Evolutionary conservation across 2,797 vertebrate genomes (phyloP).

Genomic region (Capromys pilorides): DNA sequence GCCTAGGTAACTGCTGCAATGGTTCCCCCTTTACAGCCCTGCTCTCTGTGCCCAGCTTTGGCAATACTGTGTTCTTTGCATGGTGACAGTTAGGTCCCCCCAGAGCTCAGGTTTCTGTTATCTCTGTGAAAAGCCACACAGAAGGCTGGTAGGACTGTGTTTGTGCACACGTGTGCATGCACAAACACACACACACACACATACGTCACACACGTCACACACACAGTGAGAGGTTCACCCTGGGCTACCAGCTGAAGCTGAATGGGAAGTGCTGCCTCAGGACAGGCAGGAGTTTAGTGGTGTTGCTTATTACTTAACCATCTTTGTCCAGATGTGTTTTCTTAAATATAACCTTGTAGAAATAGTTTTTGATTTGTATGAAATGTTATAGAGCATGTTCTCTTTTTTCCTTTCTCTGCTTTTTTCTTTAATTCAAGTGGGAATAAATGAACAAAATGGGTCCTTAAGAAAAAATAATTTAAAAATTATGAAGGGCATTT

Average conservation of each 20-base stretch:
- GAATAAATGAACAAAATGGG: slow-evolving; percentile 1
- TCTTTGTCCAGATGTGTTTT: neutral
- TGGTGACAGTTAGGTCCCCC: no score
- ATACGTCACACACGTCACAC: neutral
- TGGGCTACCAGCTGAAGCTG: neutral
- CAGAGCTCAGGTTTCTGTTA: no score
- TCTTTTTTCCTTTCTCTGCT: neutral
- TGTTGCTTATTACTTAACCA: neutral
- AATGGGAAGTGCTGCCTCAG: neutral
- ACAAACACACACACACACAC: neutral
- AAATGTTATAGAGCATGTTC: neutral
- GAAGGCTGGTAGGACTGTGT: no score
- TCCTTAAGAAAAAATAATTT: slow-evolving; percentile 44
- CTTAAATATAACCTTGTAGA: slow-evolving; percentile 20
- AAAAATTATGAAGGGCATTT: neutral
- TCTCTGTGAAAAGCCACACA: no score
- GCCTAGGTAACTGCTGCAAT: no score
- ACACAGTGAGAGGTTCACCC: neutral
- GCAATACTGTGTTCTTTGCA: no score
- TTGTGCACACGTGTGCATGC: slow-evolving; percentile 72
- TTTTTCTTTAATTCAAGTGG: neutral
- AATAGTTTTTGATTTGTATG: slow-evolving; percentile 27
- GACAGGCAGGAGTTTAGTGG: neutral
- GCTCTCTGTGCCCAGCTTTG: no score
- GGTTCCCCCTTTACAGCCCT: no score